Percentiles rank a stretch among this genome's conserved stretches.
These are phyloP conservation scores for Osmerus eperlanus DNA, from an alignment of 2,113 vertebrate species.

Conservation along the genomic window DNA sequence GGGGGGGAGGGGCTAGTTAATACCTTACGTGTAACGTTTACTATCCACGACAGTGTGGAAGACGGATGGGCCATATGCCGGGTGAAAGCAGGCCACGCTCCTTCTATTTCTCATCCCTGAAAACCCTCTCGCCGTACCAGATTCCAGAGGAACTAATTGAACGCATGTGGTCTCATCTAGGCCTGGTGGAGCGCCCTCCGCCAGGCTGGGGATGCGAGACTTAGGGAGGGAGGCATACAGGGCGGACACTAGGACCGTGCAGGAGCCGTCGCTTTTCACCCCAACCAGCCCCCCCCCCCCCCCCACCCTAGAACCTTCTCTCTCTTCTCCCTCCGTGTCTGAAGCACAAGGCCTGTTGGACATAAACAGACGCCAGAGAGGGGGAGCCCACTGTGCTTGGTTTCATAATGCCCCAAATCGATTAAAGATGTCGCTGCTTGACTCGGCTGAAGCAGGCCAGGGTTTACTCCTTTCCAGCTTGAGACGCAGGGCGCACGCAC, in stretches of 20 bases:
- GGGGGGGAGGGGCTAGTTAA: constrained; percentile 32
- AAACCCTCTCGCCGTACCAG: constrained; percentile 37
- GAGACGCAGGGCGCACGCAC: no score
- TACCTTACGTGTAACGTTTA: constrained; percentile 51
- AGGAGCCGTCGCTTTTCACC: background rate
- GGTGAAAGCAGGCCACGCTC: constrained; percentile 44
- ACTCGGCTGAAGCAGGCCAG: background rate
- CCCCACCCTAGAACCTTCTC: background rate
- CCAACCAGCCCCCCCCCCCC: no score
- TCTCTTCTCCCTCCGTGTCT: background rate
- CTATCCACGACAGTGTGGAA: constrained; percentile 53
- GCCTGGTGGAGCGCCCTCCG: constrained; percentile 9
- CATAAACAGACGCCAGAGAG: constrained; percentile 18
- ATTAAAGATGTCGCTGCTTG: background rate
- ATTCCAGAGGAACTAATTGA: constrained; percentile 59
- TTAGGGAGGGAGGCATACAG: constrained; percentile 24
- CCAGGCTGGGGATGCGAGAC: background rate
- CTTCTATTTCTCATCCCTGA: constrained; percentile 56
- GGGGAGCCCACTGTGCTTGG: background rate
- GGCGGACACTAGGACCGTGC: constrained; percentile 33
- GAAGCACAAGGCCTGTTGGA: constrained; percentile 9
- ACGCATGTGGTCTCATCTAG: constrained; percentile 60
- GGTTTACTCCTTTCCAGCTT: constrained; percentile 1
- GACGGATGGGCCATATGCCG: constrained; percentile 57
- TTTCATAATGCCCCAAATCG: constrained; percentile 6